A percentile compares a stretch with the other conserved stretches of the same genome.
phyloP scores from a whole-genome alignment of 2,113 vertebrate species.

The Archocentrus centrarchus region DNA sequence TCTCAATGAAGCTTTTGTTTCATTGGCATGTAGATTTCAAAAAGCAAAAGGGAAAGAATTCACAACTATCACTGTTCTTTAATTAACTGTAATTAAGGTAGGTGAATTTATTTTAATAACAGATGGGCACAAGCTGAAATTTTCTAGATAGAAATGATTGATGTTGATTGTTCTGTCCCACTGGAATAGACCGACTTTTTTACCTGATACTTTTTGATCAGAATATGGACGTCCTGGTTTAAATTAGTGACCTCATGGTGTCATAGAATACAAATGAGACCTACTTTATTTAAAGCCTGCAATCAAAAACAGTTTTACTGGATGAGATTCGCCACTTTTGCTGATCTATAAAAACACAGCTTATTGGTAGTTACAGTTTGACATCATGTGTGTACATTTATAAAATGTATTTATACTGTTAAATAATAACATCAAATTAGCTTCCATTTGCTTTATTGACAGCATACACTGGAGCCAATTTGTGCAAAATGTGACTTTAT shows the following conservation, averaged over 20 bases:
- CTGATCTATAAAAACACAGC: accelerated
- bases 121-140: not conserved
- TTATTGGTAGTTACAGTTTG: not conserved
- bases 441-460: too few relatives aligned
- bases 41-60: not conserved
- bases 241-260: not conserved
- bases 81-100: not conserved
- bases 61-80: accelerated
- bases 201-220: too few relatives aligned
- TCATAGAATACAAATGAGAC: not conserved
- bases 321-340: not conserved
- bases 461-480: not conserved
- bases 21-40: not conserved
- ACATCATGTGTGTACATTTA: not conserved
- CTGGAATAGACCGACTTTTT: not conserved
- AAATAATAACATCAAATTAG: not conserved
- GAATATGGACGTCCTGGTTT: not conserved
- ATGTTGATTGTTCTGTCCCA: not conserved
- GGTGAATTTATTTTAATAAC: not conserved
- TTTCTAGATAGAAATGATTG: not conserved
- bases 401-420: not conserved
- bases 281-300: not conserved
- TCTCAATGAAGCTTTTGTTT: not conserved
- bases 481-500: not conserved
- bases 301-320: not conserved